A percentile compares a stretch with the other conserved stretches of the same genome.
Evolutionary conservation across 2,113 vertebrate species (phyloP).

Genomic region (Pandion haliaetus): DNA sequence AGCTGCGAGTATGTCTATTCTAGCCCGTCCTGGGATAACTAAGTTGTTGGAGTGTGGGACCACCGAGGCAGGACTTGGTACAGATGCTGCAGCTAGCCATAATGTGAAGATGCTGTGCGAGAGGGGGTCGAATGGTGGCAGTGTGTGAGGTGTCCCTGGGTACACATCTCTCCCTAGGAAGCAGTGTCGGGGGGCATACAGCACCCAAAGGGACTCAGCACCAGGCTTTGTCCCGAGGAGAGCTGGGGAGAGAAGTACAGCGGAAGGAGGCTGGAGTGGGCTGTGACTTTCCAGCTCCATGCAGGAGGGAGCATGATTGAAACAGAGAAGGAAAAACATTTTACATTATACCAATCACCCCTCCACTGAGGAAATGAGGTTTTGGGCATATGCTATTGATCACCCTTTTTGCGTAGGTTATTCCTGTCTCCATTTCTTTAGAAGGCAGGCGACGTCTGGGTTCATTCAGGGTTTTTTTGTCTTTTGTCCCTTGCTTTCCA

Average conservation of each 20-base stretch:
- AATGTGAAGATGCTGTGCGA: accelerated
- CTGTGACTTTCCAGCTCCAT: background rate
- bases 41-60: background rate
- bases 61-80: background rate
- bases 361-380: accelerated
- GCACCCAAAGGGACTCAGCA: background rate
- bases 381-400: background rate
- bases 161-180: accelerated
- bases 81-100: background rate
- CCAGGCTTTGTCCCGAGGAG: background rate
- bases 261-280: background rate
- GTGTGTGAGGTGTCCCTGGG: background rate
- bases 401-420: background rate
- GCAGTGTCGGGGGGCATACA: accelerated
- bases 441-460: background rate
- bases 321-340: background rate
- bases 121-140: accelerated
- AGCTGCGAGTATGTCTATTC: background rate
- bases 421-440: background rate
- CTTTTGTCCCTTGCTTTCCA: slow-evolving; percentile 23
- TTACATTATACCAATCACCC: background rate
- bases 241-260: background rate
- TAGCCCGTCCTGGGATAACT: background rate
- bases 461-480: background rate
- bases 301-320: background rate